Base-by-base conservation (phyloP, 2,797 vertebrate species). In the Lithobates sylvaticus region DNA sequence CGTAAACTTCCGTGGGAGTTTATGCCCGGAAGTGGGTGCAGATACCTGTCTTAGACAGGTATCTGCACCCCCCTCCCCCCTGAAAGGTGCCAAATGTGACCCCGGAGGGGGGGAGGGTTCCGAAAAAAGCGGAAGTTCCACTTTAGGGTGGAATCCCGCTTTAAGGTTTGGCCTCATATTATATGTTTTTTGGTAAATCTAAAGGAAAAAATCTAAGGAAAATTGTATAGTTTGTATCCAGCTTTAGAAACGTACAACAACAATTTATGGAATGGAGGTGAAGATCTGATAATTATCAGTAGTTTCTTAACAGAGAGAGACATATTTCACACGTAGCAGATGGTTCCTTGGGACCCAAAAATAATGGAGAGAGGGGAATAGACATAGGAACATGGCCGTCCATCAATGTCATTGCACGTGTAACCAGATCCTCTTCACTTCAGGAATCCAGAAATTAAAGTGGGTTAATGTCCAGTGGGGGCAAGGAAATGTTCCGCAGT, bases 371-470 rank as follows among this genome's bases (percentile, higher is more conserved):
- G 36, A n/a, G 21, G 36, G 71, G n/a, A 73, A n/a, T 44, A 39
- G 32, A 72, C 3, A 71, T 1, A n/a, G 71, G n/a, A 44, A 15
- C 71, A 73, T 3, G 39, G 23, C 36, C 39, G 44, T 73, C 71
- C 71, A 73, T 73, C 71, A 73, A n/a, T 42, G 23, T 44, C 21
- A 44, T n/a, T n/a, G 8, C 21, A 73, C 26, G 71, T 47, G 71
- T 47, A 44, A 73, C 39, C 39, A 21, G 10, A 73, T 16, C 71
- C n/a, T 1, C 8, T 15, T 8, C 23, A 44, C 39, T 34, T 73
- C 39, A 10, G 71, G 71, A 73, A 73, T 73, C 71, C 39, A 44
- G 71, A 12, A 73, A 73, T 42, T 26, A 73, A 73, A 44, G 36
- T 44, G 39, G 36, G 18, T 5, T 47, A 73, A 73, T 73, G 36